Evolutionary conservation across 2,113 vertebrate genomes (phyloP), one percentile per base, ranked within the genome.

Genomic region (Gasterosteus aculeatus): DNA sequence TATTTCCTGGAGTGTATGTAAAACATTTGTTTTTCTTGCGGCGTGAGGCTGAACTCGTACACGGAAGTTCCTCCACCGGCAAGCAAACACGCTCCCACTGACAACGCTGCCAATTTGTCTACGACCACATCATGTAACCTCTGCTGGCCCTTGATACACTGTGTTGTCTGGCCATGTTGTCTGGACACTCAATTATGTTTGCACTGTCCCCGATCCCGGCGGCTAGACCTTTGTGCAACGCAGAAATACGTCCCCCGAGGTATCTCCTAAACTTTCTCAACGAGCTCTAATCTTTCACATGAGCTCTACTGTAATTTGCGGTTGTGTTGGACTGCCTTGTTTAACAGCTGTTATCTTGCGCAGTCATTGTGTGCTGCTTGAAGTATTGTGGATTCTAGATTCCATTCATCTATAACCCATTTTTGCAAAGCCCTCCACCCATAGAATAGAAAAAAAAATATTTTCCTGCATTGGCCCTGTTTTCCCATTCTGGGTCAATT

Each of bases 171-270:
- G 19, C 9, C 66, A 58, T 58, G 42, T 63, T 65, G 81, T 80
- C 44, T 77, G 39, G 29, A 46, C 58, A 54, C 68, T 57, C 10
- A 74, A 72, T 58, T 63, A 72, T 69, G 65, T 63, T 59, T 59
- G 60, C 77, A 61, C 42, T 18, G 53, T 38, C 53, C 64, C 67
- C 69, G 29, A 69, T 35, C 41, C 0, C 76, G 81, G 71, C 62
- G 72, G 70, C 67, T 46, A 77, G 66, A 72, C 51, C 18, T 72
- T 60, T 83, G 72, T 65, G 84, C 72, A 82, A 88, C 31, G 11
- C 77, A 62, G 81, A 31, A 49, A n/a, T 31, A 41, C n/a, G 39
- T 29, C 65, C 57, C 41, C 44, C 31, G 67, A 49, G 33, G 49
- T 12, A 72, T 80, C 78, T 72, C 47, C 39, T 10, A 53, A 72